A percentile compares a stretch with the other conserved stretches of the same genome.
These are phyloP conservation scores for Liposcelis brunnea DNA, from an alignment of 2,888 invertebrate genomes.

Conservation along the genomic window DNA sequence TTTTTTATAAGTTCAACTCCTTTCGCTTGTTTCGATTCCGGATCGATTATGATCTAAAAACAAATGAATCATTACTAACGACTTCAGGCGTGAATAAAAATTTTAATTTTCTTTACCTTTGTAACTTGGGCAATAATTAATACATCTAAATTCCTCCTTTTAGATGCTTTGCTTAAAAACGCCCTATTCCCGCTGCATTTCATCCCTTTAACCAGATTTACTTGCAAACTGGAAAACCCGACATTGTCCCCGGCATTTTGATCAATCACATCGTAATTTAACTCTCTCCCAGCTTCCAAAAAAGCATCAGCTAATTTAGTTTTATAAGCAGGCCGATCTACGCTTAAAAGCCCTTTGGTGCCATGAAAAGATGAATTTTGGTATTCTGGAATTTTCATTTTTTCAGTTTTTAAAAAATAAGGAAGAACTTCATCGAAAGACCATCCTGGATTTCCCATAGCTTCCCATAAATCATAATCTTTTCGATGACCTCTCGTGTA, in stretches of 20 bases:
- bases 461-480: conserved; percentile 31
- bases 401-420: conserved; percentile 23
- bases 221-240: conserved; percentile 39
- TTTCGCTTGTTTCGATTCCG: conserved; percentile 32
- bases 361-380: conserved; percentile 33
- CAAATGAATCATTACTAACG: too few species aligned
- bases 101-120: conserved; percentile 30
- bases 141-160: conserved; percentile 40
- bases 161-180: conserved; percentile 37
- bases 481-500: conserved; percentile 30
- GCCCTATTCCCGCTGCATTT: conserved; percentile 46
- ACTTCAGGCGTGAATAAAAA: too few species aligned
- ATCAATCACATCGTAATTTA: conserved; percentile 38
- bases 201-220: conserved; percentile 42
- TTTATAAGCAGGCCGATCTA: conserved; percentile 34
- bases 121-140: too few species aligned
- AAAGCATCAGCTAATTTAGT: conserved; percentile 39
- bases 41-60: conserved; percentile 35
- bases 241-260: conserved; percentile 39
- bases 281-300: conserved; percentile 37
- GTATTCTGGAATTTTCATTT: conserved; percentile 23
- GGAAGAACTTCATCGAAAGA: conserved; percentile 20
- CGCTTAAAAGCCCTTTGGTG: conserved; percentile 34
- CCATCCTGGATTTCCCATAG: conserved; percentile 29
- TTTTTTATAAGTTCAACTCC: conserved; percentile 39